Conservation (phyloP, 2,797 vertebrate species). For the Leucoraja ocellata region DNA sequence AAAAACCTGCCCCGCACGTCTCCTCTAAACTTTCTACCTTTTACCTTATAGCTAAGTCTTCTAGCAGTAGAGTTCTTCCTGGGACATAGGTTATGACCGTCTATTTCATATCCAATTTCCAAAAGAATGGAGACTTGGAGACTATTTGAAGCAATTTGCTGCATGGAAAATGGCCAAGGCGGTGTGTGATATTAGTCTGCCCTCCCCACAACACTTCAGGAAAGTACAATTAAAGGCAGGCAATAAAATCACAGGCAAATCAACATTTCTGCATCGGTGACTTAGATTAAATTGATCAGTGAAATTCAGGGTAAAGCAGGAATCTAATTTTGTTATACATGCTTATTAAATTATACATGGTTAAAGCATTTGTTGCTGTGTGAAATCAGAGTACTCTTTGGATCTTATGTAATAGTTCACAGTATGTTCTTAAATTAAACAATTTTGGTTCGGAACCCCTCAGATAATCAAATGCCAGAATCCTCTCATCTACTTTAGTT, state of each 20-base stretch:
- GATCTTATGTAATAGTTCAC: neutral
- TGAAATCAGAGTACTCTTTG: neutral
- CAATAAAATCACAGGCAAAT: neutral
- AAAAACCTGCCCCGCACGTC: too few relatives aligned
- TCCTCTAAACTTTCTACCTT: too few relatives aligned
- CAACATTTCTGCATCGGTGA: neutral
- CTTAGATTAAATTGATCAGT: neutral
- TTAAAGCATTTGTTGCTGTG: neutral
- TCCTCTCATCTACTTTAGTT: neutral
- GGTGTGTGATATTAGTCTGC: neutral
- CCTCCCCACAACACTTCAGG: neutral
- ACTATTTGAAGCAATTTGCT: neutral
- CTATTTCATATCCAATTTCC: neutral
- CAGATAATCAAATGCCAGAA: neutral
- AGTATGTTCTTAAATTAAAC: neutral
- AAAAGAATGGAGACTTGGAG: neutral
- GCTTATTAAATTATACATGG: neutral
- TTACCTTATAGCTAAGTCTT: too few relatives aligned
- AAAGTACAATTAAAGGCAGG: neutral
- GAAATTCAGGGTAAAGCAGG: neutral
- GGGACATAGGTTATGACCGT: too few relatives aligned
- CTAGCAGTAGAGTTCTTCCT: too few relatives aligned
- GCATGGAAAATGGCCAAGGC: neutral
- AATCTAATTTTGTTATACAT: neutral
- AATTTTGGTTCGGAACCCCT: neutral